Base-by-base conservation (phyloP, 2,888 invertebrate species). In the Zygogramma bicolorata region DNA sequence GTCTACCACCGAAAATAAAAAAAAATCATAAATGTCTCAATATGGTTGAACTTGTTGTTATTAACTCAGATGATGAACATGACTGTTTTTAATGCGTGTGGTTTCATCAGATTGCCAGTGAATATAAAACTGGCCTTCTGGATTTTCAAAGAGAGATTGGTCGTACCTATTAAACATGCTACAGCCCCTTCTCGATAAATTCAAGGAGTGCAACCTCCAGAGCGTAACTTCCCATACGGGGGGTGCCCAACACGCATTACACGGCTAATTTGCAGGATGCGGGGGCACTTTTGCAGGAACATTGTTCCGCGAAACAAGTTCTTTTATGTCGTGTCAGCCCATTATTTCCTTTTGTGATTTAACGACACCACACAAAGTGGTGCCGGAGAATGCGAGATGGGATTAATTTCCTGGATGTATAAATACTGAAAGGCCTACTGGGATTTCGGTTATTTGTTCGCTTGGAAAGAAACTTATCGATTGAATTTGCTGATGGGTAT, bases 291-390 rank as follows among this genome's bases (percentile, higher is more conserved):
- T 25, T 15, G 53, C 27, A 53, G 53, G 6, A 53, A 53, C 25
- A 53, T 53, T 27, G 25, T 53, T 53, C 53, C 53, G 53, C 53
- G n/a, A 25, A 25, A 53, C 53, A 27, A 22, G 53, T 27, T n/a
- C 53, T 53, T 53, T 53, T n/a, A 53, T 27, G 53, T 53, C 22
- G 6, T 27, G 53, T n/a, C 53, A 53, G 25, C 25, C 53, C 25
- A 53, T 53, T 53, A 53, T 53, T 53, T 15, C 53, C 53, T 53
- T 53, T 53, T 27, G 25, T 25, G 53, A 53, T 53, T 27, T 53
- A 53, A n/a, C 53, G 27, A 27, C 53, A 27, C 25, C 53, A 53
- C n/a, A n/a, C 27, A 53, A 53, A 22, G 25, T 53, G 53, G 25
- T 7, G 53, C n/a, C 53, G 25, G n/a, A 15, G 13, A n/a, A 27